A percentile compares a stretch with the other conserved stretches of the same genome.
Evolutionary conservation across 1,140 invertebrate species (phyloP).

Genomic region (Platyura marginata): DNA sequence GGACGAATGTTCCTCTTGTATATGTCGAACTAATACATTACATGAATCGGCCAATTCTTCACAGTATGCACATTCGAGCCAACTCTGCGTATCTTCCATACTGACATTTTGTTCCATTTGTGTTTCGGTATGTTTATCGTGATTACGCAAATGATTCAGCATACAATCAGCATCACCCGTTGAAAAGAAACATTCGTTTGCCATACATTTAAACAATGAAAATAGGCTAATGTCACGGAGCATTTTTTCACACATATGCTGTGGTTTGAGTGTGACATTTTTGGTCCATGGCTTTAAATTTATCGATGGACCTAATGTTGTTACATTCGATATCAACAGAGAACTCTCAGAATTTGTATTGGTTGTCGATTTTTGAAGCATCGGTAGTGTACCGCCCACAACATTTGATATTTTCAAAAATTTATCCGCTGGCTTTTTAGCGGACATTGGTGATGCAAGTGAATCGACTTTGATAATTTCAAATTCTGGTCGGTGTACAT

Average conservation of each 20-base stretch:
- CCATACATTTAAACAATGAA: constrained; percentile 37
- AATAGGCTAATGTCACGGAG: background rate
- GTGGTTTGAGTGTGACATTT: background rate
- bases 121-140: constrained; percentile 8
- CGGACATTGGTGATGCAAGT: no score
- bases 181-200: constrained; percentile 27
- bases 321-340: no score
- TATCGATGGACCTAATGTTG: no score
- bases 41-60: constrained; percentile 8
- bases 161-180: constrained; percentile 23
- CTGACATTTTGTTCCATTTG: background rate
- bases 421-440: no score
- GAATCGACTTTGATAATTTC: no score
- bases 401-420: no score
- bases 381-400: no score
- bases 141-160: constrained; percentile 24
- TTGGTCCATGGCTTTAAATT: constrained; percentile 1
- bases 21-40: constrained; percentile 16
- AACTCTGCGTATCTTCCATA: constrained; percentile 3
- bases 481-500: no score
- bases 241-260: background rate
- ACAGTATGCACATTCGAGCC: constrained; percentile 28
- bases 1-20: constrained; percentile 27
- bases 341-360: no score
- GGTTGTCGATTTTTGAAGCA: no score